phyloP scores from a whole-genome alignment of 2,888 invertebrate genomes.

The Eristalis pertinax region DNA sequence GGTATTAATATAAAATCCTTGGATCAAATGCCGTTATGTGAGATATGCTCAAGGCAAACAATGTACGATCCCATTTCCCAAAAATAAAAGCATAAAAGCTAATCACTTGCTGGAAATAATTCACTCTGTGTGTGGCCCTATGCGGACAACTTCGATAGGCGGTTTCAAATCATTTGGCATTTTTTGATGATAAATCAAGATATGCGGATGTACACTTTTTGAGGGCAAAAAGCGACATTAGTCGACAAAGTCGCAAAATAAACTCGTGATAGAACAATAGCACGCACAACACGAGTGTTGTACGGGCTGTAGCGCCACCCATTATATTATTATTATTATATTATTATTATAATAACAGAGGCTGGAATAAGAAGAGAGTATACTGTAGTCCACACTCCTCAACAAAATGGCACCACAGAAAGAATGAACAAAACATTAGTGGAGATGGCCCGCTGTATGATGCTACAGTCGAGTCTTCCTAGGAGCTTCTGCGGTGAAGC shows the following conservation, averaged over 20 bases:
- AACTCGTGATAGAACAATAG: no score
- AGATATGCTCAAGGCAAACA: slow-evolving; percentile 25
- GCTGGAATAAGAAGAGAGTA: slow-evolving; percentile 65
- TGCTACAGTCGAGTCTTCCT: slow-evolving; percentile 72
- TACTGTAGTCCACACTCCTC: slow-evolving; percentile 63
- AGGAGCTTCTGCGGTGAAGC: slow-evolving; percentile 71
- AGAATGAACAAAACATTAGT: slow-evolving; percentile 71
- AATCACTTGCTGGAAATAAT: not conserved
- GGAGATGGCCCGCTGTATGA: slow-evolving; percentile 69
- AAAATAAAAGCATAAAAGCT: not conserved
- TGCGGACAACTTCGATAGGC: not conserved
- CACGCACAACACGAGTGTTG: no score
- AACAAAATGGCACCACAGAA: slow-evolving; percentile 35
- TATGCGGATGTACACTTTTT: slow-evolving; percentile 1
- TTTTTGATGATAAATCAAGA: slow-evolving; percentile 15
- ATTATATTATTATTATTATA: slow-evolving; percentile 65
- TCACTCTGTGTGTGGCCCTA: not conserved
- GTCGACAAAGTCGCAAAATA: not conserved
- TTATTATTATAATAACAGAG: slow-evolving; percentile 33
- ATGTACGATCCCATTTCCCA: slow-evolving; percentile 8
- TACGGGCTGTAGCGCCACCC: slow-evolving; percentile 61
- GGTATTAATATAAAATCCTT: slow-evolving; percentile 1
- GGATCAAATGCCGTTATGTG: slow-evolving; percentile 7
- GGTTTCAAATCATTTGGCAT: slow-evolving; percentile 7
- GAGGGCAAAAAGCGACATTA: slow-evolving; percentile 7